phyloP scores from a whole-genome alignment of 2,113 vertebrate species.

The Hemiscyllium ocellatum region DNA sequence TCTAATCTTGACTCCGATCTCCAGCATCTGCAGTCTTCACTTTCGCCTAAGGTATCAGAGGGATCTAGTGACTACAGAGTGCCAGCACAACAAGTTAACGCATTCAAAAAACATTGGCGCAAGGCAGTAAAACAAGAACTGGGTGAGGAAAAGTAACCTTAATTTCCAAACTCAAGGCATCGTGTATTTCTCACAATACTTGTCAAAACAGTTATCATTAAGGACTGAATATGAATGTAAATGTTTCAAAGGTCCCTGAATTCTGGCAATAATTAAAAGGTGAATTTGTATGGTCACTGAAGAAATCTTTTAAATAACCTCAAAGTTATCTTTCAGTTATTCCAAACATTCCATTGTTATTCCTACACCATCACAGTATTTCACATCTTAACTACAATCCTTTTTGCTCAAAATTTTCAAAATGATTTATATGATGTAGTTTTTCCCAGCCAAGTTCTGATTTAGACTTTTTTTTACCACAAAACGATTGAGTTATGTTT shows the following conservation, averaged over 20 bases:
- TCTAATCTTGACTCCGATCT: too few relatives aligned
- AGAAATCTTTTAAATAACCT: not conserved
- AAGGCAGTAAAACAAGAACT: not conserved
- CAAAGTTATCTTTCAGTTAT: not conserved
- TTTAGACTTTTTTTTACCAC: slow-evolving; percentile 90
- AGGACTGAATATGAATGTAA: not conserved
- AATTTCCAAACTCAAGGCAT: not conserved
- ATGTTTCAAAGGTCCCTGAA: not conserved
- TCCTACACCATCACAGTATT: not conserved
- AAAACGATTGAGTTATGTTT: slow-evolving; percentile 86
- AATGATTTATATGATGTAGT: slow-evolving; percentile 87
- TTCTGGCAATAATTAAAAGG: not conserved
- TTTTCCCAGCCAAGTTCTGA: slow-evolving; percentile 78
- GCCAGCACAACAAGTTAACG: not conserved
- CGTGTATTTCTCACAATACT: not conserved
- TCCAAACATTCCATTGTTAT: not conserved
- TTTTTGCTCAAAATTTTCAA: slow-evolving; percentile 94
- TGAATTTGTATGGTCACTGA: not conserved
- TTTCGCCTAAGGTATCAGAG: not conserved
- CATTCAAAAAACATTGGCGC: not conserved
- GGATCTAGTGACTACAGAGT: not conserved
- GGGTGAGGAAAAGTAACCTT: not conserved
- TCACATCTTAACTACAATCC: slow-evolving; percentile 55
- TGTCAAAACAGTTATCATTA: too few relatives aligned
- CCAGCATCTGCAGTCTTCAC: too few relatives aligned